Evolutionary conservation across 2,113 vertebrate species (phyloP), one percentile per base, ranked within the genome.

Genomic region (Notechis scutatus): DNA sequence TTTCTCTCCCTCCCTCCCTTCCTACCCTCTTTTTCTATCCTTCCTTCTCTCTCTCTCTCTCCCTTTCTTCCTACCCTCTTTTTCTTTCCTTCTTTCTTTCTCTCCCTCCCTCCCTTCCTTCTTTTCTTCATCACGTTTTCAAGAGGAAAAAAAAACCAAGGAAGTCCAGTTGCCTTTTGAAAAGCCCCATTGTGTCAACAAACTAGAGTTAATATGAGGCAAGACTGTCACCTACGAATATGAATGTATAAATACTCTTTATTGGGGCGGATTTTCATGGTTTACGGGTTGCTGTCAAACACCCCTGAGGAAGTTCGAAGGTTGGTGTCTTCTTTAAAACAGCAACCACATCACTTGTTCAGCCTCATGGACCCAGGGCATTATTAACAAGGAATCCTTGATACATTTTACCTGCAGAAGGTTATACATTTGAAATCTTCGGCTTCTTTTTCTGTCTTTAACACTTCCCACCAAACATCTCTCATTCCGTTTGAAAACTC

Each of bases 391-490:
- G 45, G 2, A 87, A 50, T 23, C 15, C 10, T 1, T 39, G 4
- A 14, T 24, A 39, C 34, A 4, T 52, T 81, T 89, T 54, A 89
- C 64, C 39, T 89, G 61, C 39, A n/a, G 52, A n/a, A n/a, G 54
- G 23, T 56, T 29, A 15, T 15, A 23, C 11, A 21, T 81, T 21
- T 9, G 54, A 74, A 88, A 92, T 91, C 64, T 91, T 85, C 88
- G 7, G 26, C 88, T 15, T 34, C 88, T 39, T 74, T 21, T 42
- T 69, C 56, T 18, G 54, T 54, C 93, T 57, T 56, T 90, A 94
- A 81, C 26, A 23, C 91, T 64, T 95, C 86, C 94, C 91, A 95
- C 85, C 5, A 23, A 61, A 61, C 26, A 74, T 20, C 93, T 90
- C 92, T 59, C 50, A 55, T 94, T 94, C 95, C 26, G 15, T 42